phyloP scores from a whole-genome alignment of 2,888 invertebrate species.

The Synergus gifuensis region DNA sequence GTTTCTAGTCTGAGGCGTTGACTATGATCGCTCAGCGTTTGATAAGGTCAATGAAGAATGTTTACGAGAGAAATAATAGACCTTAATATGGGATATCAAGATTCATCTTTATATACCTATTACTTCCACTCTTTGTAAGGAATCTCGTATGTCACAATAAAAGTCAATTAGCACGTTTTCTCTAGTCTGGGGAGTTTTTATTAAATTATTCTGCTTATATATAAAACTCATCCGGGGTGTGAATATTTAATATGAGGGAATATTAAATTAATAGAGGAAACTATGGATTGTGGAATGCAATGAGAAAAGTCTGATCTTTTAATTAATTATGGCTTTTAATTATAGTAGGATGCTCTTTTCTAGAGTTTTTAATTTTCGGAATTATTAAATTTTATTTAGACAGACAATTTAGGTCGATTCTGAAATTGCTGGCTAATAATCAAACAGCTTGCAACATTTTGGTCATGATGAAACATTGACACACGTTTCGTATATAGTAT shows the following conservation, averaged over 20 bases:
- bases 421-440: slow-evolving; percentile 41
- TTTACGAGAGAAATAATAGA: background rate
- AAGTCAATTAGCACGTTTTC: slow-evolving; percentile 25
- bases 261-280: background rate
- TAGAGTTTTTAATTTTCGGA: background rate
- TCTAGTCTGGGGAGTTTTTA: background rate
- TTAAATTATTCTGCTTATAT: background rate
- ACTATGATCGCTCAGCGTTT: slow-evolving; percentile 56
- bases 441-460: slow-evolving; percentile 67
- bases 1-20: slow-evolving; percentile 53
- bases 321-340: background rate
- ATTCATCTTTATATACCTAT: slow-evolving; percentile 14
- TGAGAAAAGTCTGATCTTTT: background rate
- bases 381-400: background rate
- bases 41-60: background rate
- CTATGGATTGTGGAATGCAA: background rate
- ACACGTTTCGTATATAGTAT: slow-evolving; percentile 51
- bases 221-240: background rate
- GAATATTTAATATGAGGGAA: background rate
- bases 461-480: slow-evolving; percentile 50
- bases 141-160: slow-evolving; percentile 29
- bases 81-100: slow-evolving; percentile 4
- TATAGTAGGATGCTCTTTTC: background rate
- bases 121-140: slow-evolving; percentile 9
- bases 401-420: background rate